A percentile compares a stretch with the other conserved stretches of the same genome.
phyloP scores from a whole-genome alignment of 1,140 invertebrate species.

The Drosophila saltans region DNA sequence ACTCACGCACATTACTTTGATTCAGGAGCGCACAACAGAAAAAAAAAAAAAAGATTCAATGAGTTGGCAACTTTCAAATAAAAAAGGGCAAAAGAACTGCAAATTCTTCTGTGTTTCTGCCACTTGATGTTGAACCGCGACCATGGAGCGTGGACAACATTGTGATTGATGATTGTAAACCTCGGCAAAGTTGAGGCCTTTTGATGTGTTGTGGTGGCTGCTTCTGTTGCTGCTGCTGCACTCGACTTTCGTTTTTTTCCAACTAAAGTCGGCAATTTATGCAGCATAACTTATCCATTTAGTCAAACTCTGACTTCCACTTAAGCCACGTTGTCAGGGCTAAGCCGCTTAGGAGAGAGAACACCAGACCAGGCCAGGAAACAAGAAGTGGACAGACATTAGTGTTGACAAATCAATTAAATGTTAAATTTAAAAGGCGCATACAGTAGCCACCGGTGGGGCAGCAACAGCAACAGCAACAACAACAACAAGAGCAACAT shows the following conservation, averaged over 20 bases:
- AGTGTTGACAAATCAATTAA: constrained; percentile 82
- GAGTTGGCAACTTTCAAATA: constrained; percentile 63
- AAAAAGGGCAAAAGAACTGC: constrained; percentile 5
- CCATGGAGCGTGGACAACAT: constrained; percentile 11
- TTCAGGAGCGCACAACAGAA: constrained; percentile 16
- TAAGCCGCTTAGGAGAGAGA: constrained; percentile 67
- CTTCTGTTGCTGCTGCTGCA: constrained; percentile 15
- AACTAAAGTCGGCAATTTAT: constrained; percentile 73
- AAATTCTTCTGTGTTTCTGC: constrained; percentile 6
- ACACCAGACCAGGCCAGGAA: constrained; percentile 20
- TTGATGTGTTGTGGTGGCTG: constrained; percentile 50
- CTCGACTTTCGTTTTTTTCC: constrained; percentile 70
- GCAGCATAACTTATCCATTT: constrained; percentile 72
- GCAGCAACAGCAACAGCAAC: constrained; percentile 5
- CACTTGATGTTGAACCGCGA: constrained; percentile 9
- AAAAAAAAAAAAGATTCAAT: constrained; percentile 21
- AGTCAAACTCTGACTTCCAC: constrained; percentile 40
- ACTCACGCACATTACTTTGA: constrained; percentile 1
- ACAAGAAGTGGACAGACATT: constrained; percentile 59
- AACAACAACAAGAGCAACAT: neutral
- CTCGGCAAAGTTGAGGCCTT: constrained; percentile 43
- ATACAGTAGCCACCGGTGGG: constrained; percentile 57
- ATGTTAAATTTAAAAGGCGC: constrained; percentile 71
- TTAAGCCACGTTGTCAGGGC: constrained; percentile 24
- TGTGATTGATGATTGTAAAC: constrained; percentile 76